phyloP scores from a whole-genome alignment of 1,140 invertebrate species.

The Sinella curviseta region DNA sequence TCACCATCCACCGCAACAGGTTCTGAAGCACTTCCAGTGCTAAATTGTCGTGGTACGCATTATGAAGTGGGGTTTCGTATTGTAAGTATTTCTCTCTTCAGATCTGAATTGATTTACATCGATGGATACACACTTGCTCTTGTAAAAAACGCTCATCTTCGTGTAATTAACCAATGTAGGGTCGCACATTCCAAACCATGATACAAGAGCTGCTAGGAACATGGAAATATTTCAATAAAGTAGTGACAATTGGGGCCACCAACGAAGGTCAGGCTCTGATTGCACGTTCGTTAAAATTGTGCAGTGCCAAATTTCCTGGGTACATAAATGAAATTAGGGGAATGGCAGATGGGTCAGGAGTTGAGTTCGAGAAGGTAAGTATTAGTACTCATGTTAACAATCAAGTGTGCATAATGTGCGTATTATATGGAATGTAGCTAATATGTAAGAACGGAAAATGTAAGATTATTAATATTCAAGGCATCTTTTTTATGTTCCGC shows the following conservation, averaged over 20 bases:
- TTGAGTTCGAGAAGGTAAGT: conserved; percentile 75
- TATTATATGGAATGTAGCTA: too few species aligned
- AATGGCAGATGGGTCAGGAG: conserved; percentile 74
- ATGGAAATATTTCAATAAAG: background rate
- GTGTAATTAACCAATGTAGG: background rate
- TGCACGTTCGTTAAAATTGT: background rate
- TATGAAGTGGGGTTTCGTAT: conserved; percentile 83
- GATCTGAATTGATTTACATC: too few species aligned
- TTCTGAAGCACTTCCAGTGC: conserved; percentile 72
- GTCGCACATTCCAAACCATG: background rate
- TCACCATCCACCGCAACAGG: too few species aligned
- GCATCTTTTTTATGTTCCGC: too few species aligned
- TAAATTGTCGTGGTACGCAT: conserved; percentile 74
- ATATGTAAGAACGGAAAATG: too few species aligned
- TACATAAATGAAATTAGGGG: conserved; percentile 80
- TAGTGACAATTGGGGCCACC: background rate
- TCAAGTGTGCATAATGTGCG: too few species aligned
- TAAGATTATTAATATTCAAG: too few species aligned
- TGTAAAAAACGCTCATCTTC: too few species aligned
- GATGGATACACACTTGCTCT: too few species aligned
- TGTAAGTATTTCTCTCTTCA: conserved; percentile 60
- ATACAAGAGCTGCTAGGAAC: background rate
- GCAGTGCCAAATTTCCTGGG: conserved; percentile 69
- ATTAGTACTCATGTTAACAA: too few species aligned
- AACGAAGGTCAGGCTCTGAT: background rate